Evolutionary conservation across 2,888 invertebrate genomes (phyloP).

Genomic region (Ectobius pallidus): DNA sequence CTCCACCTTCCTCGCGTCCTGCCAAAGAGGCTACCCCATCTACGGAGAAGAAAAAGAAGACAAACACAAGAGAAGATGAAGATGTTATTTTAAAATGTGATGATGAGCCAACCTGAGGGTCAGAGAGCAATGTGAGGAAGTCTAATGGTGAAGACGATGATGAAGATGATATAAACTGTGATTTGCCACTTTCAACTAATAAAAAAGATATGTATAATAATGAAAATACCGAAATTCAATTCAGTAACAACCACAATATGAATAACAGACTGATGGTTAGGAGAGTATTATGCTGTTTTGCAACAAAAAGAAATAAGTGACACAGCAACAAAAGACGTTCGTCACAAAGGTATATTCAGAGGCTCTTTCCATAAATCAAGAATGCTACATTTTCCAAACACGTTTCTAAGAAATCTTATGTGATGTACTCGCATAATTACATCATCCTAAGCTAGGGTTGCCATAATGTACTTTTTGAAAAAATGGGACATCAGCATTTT

Average conservation of each 20-base stretch:
- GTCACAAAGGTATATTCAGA: too few relatives aligned
- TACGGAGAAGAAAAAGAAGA: constrained; percentile 34
- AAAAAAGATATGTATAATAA: not conserved
- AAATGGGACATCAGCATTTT: too few relatives aligned
- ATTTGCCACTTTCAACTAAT: not conserved
- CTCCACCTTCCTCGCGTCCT: not conserved
- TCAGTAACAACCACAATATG: not conserved
- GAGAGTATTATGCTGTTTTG: constrained; percentile 38
- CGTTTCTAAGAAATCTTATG: too few relatives aligned
- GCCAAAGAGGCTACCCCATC: constrained; percentile 14
- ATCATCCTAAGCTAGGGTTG: too few relatives aligned
- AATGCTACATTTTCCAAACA: too few relatives aligned
- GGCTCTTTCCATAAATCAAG: too few relatives aligned
- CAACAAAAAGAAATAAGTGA: constrained; percentile 23
- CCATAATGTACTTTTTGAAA: too few relatives aligned
- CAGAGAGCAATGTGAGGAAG: constrained; percentile 5
- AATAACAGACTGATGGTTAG: constrained; percentile 18
- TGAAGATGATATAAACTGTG: not conserved
- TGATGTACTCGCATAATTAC: too few relatives aligned
- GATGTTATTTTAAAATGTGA: constrained; percentile 41
- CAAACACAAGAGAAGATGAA: constrained; percentile 36
- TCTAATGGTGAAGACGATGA: not conserved
- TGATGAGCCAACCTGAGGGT: constrained; percentile 41
- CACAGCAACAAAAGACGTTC: not conserved
- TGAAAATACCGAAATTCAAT: not conserved